Evolutionary conservation across 2,888 invertebrate genomes (phyloP), one percentile per base, ranked within the genome.

Genomic region (Sicus ferrugineus): DNA sequence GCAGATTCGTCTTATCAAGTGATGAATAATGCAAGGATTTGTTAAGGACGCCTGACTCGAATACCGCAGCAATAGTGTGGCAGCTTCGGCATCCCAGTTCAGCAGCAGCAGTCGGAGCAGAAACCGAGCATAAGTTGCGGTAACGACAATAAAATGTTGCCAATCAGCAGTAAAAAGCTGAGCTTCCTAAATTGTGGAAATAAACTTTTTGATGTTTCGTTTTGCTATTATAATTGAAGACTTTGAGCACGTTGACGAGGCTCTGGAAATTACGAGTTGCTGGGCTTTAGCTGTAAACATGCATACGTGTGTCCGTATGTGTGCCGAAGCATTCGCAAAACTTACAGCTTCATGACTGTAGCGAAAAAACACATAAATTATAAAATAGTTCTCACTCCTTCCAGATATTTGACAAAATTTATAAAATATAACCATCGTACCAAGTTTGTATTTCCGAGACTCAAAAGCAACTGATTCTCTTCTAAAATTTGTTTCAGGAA

Each of bases 11-110:
- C 80, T 81, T 81, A 80, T 80, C 81, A 80, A 79, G 79, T 80
- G 79, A 80, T 80, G 80, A 80, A 80, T 80, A 80, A 80, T 80
- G 80, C 81, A 80, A 78, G 80, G 80, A 80, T 80, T 80, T 81
- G 80, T 81, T 80, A 77, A 79, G 79, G 81, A 81, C 80, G 80
- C 81, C 81, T 80, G 80, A 80, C 80, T 80, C 76, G 80, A 79
- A 80, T 80, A 78, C 77, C 78, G 75, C 75, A 69, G 75, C 76
- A 78, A 75, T 79, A 78, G 74, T 79, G 58, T 50, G 14, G 50
- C 67, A 26, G 26, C 19, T 72, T 21, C 59, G 59, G 31, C 19
- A 42, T 3, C 30, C 26, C 50, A 30, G 30, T 9, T 11, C 23
- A 58, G n/a, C 26, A 46, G n/a, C 67, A 46, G 14, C 58, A 58